Base-by-base conservation (phyloP, 2,113 vertebrate species). In the Nyctibius bracteatus region DNA sequence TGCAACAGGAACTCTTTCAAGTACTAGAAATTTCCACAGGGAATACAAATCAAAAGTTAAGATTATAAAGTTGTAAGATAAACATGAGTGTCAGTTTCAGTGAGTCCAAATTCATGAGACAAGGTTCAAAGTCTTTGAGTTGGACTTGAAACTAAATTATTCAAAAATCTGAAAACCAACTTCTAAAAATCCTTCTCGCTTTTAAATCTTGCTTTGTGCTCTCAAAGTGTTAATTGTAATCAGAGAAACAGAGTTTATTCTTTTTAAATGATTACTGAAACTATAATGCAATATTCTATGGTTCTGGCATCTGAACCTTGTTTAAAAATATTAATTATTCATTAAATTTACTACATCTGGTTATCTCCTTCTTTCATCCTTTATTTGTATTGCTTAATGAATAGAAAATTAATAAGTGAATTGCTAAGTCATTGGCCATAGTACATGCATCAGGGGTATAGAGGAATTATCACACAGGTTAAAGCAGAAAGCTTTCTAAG, bases 381-480 rank as follows among this genome's bases (percentile, higher is more conserved):
- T n/a, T 54, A 63, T 57, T 90, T 68, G 12, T 35, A 57, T 54
- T 54, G 58, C 44, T 86, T 71, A 77, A 82, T 74, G 85, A 90
- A 67, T 5, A 86, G n/a, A 25, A 82, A 86, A 80, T 30, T 31
- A 67, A 8, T 33, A 85, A 70, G 20, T 37, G 5, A 90, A 71
- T 57, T 94, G 66, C 62, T 70, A 94, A 95, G 28, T 93, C 67
- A 65, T 35, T 54, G 70, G 49, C 35, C 58, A 25, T 28, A 94
- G 54, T 31, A 89, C 9, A 68, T 31, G 19, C 43, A 72, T 47
- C 28, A 52, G 31, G 23, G n/a, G 8, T 30, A 35, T 0, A 63
- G 14, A 73, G 43, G 58, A 94, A 77, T 71, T 81, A 74, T 24
- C 39, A 81, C 39, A 81, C 21, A 88, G 5, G 12, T 27, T 35